Base-by-base conservation (phyloP, 2,797 vertebrate species). In the Gallinago nigripennis region DNA sequence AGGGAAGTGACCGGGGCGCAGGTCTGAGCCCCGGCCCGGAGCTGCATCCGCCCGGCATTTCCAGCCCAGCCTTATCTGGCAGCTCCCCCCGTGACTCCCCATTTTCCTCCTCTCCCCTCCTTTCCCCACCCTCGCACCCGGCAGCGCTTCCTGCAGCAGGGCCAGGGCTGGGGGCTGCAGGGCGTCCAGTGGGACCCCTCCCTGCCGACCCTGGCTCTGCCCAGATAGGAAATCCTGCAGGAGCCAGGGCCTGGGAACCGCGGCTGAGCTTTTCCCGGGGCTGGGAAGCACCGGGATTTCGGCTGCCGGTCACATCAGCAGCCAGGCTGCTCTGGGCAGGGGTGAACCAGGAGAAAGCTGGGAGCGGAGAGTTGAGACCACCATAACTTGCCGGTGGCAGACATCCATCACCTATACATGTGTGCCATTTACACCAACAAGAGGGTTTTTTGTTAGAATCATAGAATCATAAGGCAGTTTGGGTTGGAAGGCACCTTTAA, bases 81-180 rank as follows among this genome's bases (percentile, higher is more conserved):
- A 0, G 86, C 58, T 92, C 82, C 39, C 93, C 61, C 75, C 17
- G 5, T 50, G 69, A 50, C 28, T 57, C 80, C 89, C 66, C 81
- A 9, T 18, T 81, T 83, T 75, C 71, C 82, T 86, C 80, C 63
- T 90, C 70, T 71, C 78, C 71, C 64, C 69, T 82, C 65, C 87
- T 89, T 82, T 93, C 41, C 90, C 89, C 79, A 78, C 72, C 90
- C 21, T 2, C 11, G 33, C 81, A 78, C 71, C 86, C 80, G 15
- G 64, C 87, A 9, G 48, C 6, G 53, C 50, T 95, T 95, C 95
- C 95, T 94, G 93, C 56, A 12, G 91, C 89, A 56, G 94, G 89
- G 83, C 48, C 4, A 88, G 86, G 77, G 84, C 89, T 84, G 92
- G 94, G 96, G 93, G 90, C 93, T 96, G 96, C 58, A 69, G 96